These are phyloP conservation scores for Kryptolebias marmoratus DNA, from an alignment of 2,113 vertebrate genomes.

Conservation along the genomic window DNA sequence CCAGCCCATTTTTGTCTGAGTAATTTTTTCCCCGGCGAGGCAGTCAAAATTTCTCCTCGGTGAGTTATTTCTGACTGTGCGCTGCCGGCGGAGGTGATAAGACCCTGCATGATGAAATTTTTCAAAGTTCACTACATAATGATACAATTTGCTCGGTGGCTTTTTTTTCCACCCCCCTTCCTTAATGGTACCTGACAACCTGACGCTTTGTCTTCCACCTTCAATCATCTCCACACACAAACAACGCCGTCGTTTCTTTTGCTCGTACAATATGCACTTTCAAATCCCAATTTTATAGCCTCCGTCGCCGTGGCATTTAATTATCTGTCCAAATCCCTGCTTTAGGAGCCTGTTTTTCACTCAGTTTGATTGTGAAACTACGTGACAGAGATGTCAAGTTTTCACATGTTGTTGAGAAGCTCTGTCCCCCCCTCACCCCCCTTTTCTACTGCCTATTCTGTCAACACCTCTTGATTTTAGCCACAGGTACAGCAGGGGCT, in stretches of 20 bases:
- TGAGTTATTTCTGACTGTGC: constrained; percentile 72
- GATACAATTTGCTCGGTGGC: constrained; percentile 65
- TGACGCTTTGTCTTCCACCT: constrained; percentile 65
- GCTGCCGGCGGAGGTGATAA: constrained; percentile 62
- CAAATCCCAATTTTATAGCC: constrained; percentile 46
- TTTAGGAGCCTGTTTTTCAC: constrained; percentile 45
- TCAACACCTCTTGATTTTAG: constrained; percentile 74
- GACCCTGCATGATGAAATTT: constrained; percentile 57
- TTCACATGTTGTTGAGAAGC: constrained; percentile 52
- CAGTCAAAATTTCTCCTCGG: constrained; percentile 60
- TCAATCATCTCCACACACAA: constrained; percentile 57
- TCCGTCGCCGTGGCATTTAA: constrained; percentile 32
- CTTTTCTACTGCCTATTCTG: constrained; percentile 50
- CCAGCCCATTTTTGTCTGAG: constrained; percentile 65
- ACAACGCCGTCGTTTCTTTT: constrained; percentile 53
- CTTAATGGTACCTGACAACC: constrained; percentile 66
- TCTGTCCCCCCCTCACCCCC: constrained; percentile 17
- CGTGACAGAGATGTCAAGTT: constrained; percentile 53
- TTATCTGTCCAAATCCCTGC: constrained; percentile 52
- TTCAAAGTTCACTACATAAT: constrained; percentile 65
- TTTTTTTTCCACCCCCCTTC: constrained; percentile 15
- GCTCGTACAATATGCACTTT: constrained; percentile 19
- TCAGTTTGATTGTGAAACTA: constrained; percentile 55
- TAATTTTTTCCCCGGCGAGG: constrained; percentile 50
- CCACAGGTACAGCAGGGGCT: constrained; percentile 68